Percentiles rank a stretch among this genome's conserved stretches.
These are phyloP conservation scores for Caenorhabditis doughertyi DNA, from an alignment of 2,888 invertebrate species.

Conservation along the genomic window DNA sequence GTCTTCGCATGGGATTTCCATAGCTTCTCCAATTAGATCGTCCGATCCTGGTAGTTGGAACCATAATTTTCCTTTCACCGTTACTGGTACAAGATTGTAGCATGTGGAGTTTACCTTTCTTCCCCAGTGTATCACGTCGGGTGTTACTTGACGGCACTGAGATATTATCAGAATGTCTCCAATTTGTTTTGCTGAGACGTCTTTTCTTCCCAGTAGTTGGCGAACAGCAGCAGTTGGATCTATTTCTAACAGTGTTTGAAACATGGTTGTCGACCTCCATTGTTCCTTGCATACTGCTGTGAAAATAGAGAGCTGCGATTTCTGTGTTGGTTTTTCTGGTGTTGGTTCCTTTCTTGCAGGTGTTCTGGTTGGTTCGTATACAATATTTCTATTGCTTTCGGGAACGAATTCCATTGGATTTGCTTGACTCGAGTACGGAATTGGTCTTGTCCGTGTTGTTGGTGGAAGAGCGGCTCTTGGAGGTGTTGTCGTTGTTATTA, in stretches of 20 bases:
- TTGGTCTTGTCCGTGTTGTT: no score
- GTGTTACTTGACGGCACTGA: not conserved
- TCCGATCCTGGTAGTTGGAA: conserved; percentile 13
- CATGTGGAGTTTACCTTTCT: not conserved
- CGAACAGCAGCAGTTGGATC: conserved; percentile 8
- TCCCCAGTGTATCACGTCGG: not conserved
- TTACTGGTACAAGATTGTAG: not conserved
- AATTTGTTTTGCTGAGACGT: not conserved
- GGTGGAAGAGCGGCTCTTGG: not conserved
- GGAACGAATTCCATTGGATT: not conserved
- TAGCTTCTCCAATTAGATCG: not conserved
- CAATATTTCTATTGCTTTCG: not conserved
- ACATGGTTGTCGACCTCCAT: not conserved
- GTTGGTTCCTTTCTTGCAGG: no score
- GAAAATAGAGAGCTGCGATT: no score
- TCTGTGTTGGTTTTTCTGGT: no score
- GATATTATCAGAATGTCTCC: not conserved
- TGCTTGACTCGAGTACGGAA: no score
- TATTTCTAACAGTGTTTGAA: not conserved
- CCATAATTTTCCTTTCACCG: not conserved
- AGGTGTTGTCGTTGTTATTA: not conserved
- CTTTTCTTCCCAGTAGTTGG: not conserved
- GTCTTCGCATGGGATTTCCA: not conserved
- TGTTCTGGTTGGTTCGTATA: not conserved
- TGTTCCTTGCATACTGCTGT: no score